Evolutionary conservation across 2,113 vertebrate species (phyloP), one percentile per base, ranked within the genome.

Genomic region (Hippoglossus stenolepis): DNA sequence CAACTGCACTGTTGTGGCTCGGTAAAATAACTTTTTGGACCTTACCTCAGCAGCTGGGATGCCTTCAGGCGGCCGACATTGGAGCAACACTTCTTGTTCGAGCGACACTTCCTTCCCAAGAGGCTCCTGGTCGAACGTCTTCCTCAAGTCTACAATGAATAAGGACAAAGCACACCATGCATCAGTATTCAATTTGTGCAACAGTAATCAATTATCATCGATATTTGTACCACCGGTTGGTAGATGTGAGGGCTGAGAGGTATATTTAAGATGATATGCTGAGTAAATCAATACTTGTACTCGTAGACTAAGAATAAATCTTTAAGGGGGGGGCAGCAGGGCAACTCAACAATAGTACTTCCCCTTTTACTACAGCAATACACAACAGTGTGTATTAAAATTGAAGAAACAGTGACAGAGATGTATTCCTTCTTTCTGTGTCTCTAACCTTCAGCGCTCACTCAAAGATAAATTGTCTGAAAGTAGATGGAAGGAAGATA

Each of bases 81-180:
- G 98, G 12, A 99, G 96, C 62, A 98, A 89, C 53, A 99, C 97
- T 88, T 99, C 97, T 91, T 99, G 98, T 86, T 99, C 98, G 51
- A 98, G 91, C 3, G 95, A 96, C 9, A 98, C 97, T 93, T 99
- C 98, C 87, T 99, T 99, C 57, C 98, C 98, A 49, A 98, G 89
- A 17, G 98, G 98, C 61, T 99, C 98, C 85, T 98, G 97, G 84
- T 99, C 98, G 12, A 99, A 99, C 2, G 97, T 98, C 85, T 99
- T 99, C 78, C 96, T 95, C 47, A 99, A 93, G 92, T 99, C 98
- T 99, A 70, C 0, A 72, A 73, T 73, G 10, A 70, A 75, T 43
- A 75, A 4, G 84, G 2, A 75, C 47, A 57, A 79, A 75, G 23
- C 20, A 74, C 3, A 66, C 4, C 20, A 11, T 58, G 51, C 9